Conservation (phyloP, 2,888 invertebrate genomes). For the Lacanobia wlatinum region DNA sequence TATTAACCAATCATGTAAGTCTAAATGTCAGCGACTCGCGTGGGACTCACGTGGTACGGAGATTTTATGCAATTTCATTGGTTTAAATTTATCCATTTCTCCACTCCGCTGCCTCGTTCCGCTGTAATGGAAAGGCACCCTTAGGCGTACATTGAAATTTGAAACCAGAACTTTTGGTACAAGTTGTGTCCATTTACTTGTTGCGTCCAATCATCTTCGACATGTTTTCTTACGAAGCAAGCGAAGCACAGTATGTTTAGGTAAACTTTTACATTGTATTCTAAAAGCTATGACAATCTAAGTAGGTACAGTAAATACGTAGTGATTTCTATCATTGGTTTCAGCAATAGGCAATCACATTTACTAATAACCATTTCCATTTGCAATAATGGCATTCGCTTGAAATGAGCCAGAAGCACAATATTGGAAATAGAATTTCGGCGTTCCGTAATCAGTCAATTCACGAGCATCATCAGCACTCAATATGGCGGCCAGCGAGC, state of each 20-base stretch:
- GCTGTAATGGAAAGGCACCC: no score
- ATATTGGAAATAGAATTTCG: conserved; percentile 32
- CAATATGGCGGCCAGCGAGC: conserved; percentile 55
- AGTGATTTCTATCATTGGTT: neutral
- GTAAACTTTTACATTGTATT: neutral
- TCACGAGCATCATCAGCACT: conserved; percentile 50
- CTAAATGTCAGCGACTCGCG: no score
- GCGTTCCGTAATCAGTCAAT: conserved; percentile 47
- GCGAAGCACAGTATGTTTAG: neutral
- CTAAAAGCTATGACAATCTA: neutral
- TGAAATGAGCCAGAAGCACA: conserved; percentile 30
- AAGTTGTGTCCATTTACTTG: conserved; percentile 38
- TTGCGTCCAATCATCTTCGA: conserved; percentile 20
- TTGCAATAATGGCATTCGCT: conserved; percentile 21
- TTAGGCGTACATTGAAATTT: conserved; percentile 38
- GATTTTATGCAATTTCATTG: no score
- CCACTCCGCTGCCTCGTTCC: no score
- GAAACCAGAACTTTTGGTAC: conserved; percentile 17
- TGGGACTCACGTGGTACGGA: no score
- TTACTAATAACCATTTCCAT: conserved; percentile 24
- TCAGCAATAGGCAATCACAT: conserved; percentile 9
- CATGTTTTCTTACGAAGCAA: neutral
- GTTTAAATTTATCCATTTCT: no score
- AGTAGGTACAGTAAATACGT: neutral
- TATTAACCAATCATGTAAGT: no score